phyloP scores from a whole-genome alignment of 2,888 invertebrate species.

The Drosophila anomalata region DNA sequence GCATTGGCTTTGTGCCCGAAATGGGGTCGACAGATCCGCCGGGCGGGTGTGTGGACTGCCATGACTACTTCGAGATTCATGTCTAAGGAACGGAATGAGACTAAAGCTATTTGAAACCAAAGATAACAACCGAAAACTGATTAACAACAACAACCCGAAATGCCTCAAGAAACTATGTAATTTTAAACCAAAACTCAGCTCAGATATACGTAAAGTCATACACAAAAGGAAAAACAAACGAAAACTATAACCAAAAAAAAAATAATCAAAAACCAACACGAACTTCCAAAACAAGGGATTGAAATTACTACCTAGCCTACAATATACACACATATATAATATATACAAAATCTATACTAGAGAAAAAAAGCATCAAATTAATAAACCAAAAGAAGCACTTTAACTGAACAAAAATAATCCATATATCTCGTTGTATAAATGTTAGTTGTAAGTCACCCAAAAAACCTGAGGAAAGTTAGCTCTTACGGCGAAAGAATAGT shows the following conservation, averaged over 20 bases:
- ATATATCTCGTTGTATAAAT: conserved; percentile 29
- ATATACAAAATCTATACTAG: conserved; percentile 11
- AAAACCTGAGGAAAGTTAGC: conserved; percentile 19
- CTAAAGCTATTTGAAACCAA: conserved; percentile 15
- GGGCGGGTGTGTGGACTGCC: conserved; percentile 83
- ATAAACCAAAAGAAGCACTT: neutral
- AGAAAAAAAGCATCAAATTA: neutral
- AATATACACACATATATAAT: conserved; percentile 16
- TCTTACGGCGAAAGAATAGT: conserved; percentile 31
- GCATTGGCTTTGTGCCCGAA: conserved; percentile 59
- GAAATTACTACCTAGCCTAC: conserved; percentile 52
- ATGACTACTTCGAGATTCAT: conserved; percentile 86
- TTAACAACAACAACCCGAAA: conserved; percentile 65
- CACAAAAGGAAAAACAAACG: conserved; percentile 31
- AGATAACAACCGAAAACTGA: conserved; percentile 6
- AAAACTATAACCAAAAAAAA: conserved; percentile 17
- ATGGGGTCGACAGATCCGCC: conserved; percentile 59
- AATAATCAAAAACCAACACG: conserved; percentile 39
- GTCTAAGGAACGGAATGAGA: conserved; percentile 84
- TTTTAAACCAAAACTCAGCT: conserved; percentile 57
- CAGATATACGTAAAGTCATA: conserved; percentile 62
- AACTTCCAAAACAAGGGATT: conserved; percentile 66
- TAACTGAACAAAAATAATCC: conserved; percentile 7
- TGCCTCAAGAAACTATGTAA: conserved; percentile 66
- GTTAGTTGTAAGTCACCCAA: conserved; percentile 38